A percentile compares a stretch with the other conserved stretches of the same genome.
Evolutionary conservation across 2,113 vertebrate species (phyloP).

Genomic region (Origma solitaria): DNA sequence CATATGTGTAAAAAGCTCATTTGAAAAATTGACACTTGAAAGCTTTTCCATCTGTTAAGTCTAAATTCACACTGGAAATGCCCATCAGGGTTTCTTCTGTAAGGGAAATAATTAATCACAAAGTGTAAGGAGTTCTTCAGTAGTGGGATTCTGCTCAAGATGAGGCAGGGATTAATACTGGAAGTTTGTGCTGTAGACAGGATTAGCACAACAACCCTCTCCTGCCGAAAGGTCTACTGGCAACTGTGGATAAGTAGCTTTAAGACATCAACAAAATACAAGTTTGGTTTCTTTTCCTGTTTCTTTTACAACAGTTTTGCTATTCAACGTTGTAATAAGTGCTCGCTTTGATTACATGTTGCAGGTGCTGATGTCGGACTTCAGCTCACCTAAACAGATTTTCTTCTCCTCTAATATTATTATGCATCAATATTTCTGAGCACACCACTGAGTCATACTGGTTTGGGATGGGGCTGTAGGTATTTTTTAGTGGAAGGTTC

Average conservation of each 20-base stretch:
- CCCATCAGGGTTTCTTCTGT: neutral
- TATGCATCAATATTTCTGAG: neutral
- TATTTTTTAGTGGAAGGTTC: neutral
- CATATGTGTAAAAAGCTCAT: neutral
- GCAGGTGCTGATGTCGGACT: fast-evolving
- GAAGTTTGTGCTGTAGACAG: neutral
- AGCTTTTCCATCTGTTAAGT: neutral
- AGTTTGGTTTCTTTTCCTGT: neutral
- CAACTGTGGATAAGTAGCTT: neutral
- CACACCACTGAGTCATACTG: fast-evolving
- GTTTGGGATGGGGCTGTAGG: neutral
- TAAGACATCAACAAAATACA: neutral
- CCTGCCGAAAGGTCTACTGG: neutral
- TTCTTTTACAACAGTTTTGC: neutral
- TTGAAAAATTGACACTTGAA: neutral
- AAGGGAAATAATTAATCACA: neutral
- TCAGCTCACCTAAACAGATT: neutral
- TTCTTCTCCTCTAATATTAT: fast-evolving
- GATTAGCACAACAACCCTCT: neutral
- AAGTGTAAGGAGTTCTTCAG: neutral
- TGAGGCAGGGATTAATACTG: neutral
- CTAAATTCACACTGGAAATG: neutral
- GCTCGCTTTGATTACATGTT: neutral
- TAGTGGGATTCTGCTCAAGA: neutral
- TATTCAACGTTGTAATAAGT: fast-evolving